These are phyloP conservation scores for Colletes collaris DNA, from an alignment of 2,888 invertebrate species.

Conservation along the genomic window DNA sequence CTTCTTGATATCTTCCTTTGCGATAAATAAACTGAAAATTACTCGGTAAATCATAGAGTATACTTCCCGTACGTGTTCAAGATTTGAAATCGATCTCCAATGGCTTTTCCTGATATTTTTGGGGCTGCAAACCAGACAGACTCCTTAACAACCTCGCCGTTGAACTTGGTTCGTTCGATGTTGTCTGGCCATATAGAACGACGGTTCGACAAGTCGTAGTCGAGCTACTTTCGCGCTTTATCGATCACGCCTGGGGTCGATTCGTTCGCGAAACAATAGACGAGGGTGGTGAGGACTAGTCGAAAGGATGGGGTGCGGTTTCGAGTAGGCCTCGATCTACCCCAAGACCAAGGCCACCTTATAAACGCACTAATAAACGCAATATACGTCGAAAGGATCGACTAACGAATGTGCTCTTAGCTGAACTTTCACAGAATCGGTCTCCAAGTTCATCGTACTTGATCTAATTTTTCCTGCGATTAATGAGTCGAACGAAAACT, in stretches of 20 bases:
- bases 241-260: slow-evolving; percentile 43
- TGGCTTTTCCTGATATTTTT: too few relatives aligned
- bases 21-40: too few relatives aligned
- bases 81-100: too few relatives aligned
- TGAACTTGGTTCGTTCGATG: slow-evolving; percentile 36
- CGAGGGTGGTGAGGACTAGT: slow-evolving; percentile 29
- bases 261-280: slow-evolving; percentile 45
- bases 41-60: too few relatives aligned
- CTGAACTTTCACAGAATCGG: too few relatives aligned
- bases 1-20: too few relatives aligned
- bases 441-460: too few relatives aligned
- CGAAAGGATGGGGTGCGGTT: slow-evolving; percentile 26
- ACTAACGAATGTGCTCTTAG: too few relatives aligned
- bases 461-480: too few relatives aligned
- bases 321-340: slow-evolving; percentile 34
- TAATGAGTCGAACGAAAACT: too few relatives aligned
- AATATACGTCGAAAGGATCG: not conserved
- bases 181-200: not conserved
- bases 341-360: slow-evolving; percentile 44
- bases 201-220: slow-evolving; percentile 28
- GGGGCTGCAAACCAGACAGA: too few relatives aligned
- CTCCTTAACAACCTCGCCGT: slow-evolving; percentile 9
- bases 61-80: too few relatives aligned
- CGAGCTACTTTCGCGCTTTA: slow-evolving; percentile 52
- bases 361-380: slow-evolving; percentile 14